A percentile compares a stretch with the other conserved stretches of the same genome.
These are phyloP conservation scores for Aphis craccivora DNA, from an alignment of 1,140 invertebrate species.

Conservation along the genomic window DNA sequence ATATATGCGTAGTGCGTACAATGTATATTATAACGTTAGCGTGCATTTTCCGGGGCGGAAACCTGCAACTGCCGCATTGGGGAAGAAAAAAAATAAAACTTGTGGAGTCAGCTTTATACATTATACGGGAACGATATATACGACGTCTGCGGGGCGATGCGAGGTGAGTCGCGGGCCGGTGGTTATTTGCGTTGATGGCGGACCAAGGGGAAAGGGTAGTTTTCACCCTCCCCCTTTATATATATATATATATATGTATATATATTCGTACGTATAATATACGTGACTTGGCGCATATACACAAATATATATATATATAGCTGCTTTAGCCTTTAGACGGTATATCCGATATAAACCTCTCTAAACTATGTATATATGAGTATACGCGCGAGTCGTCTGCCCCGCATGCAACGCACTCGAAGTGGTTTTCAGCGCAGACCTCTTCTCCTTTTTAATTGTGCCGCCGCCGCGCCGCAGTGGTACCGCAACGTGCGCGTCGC, in stretches of 20 bases:
- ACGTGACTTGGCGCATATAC: not conserved
- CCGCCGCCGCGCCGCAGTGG: not conserved
- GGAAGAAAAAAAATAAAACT: constrained; percentile 17
- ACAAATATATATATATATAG: not conserved
- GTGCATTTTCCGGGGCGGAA: not conserved
- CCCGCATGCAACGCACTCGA: not conserved
- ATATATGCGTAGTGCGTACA: not conserved
- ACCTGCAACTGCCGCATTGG: not conserved
- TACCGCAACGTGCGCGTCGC: constrained; percentile 37
- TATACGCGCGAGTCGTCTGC: not conserved
- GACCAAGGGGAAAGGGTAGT: not conserved
- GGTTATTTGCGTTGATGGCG: not conserved
- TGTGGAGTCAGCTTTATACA: constrained; percentile 34
- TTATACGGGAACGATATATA: not conserved
- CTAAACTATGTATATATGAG: not conserved
- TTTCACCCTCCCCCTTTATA: not conserved
- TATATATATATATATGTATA: not conserved
- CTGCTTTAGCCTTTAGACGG: constrained; percentile 10
- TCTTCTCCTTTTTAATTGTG: constrained; percentile 21
- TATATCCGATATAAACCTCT: constrained; percentile 20
- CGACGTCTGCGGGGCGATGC: not conserved
- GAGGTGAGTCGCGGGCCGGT: not conserved
- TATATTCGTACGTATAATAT: not conserved
- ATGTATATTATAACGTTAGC: not conserved
- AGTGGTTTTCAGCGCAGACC: not conserved